phyloP scores from a whole-genome alignment of 1,140 invertebrate genomes.

The Trissolcus basalis region DNA sequence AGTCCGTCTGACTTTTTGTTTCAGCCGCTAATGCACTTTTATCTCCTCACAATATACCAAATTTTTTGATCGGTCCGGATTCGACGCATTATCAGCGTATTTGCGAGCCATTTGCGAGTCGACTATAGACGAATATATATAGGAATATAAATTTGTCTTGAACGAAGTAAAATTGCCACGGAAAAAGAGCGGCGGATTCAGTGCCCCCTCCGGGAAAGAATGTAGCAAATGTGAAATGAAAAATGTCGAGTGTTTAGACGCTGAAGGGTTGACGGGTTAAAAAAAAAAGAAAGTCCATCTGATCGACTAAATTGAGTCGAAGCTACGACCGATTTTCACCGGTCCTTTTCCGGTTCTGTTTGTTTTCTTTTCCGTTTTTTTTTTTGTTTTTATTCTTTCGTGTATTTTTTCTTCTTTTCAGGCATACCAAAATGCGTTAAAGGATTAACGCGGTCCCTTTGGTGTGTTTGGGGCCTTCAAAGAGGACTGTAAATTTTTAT shows the following conservation, averaged over 20 bases:
- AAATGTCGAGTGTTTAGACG: conserved; percentile 37
- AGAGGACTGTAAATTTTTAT: conserved; percentile 36
- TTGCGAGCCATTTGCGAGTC: conserved; percentile 40
- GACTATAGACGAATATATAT: conserved; percentile 46
- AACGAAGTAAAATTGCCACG: conserved; percentile 43
- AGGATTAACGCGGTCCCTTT: conserved; percentile 24
- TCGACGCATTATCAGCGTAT: conserved; percentile 50
- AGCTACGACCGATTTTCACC: conserved; percentile 59
- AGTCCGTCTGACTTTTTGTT: conserved; percentile 34
- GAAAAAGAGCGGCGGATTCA: conserved; percentile 32
- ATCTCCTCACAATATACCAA: conserved; percentile 25
- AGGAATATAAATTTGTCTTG: conserved; percentile 56
- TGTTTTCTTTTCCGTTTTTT: conserved; percentile 12
- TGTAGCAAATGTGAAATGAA: conserved; percentile 31
- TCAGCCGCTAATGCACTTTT: conserved; percentile 46
- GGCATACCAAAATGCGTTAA: conserved; percentile 15
- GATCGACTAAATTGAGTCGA: conserved; percentile 6
- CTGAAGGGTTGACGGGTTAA: conserved; percentile 32
- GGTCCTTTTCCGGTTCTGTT: conserved; percentile 11
- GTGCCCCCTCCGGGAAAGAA: conserved; percentile 35
- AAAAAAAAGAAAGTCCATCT: conserved; percentile 7
- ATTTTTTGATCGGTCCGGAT: conserved; percentile 38
- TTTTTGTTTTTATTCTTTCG: conserved; percentile 10
- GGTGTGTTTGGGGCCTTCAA: conserved; percentile 10
- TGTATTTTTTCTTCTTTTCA: not conserved